Conservation (phyloP, 2,888 invertebrate genomes). For the Caenorhabditis wallacei region DNA sequence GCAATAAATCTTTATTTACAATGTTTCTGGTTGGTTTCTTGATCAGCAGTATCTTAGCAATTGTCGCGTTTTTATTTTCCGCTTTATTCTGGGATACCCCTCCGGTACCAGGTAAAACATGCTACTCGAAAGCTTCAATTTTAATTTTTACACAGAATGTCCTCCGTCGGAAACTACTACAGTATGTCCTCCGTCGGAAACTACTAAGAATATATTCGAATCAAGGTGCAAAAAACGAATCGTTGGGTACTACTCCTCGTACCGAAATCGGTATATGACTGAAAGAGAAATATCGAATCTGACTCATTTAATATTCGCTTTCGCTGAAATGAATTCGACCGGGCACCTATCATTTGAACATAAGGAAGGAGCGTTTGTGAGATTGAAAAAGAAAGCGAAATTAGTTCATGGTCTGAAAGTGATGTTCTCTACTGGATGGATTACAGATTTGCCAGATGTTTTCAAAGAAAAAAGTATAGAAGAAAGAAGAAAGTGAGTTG, state of each 20-base stretch:
- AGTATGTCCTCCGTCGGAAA: background rate
- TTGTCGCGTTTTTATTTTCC: no score
- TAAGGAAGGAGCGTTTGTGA: background rate
- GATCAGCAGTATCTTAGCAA: no score
- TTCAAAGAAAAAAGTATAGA: no score
- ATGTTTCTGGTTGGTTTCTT: no score
- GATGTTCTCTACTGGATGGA: background rate
- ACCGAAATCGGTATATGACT: background rate
- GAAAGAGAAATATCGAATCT: background rate
- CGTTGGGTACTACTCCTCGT: background rate
- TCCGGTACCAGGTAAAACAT: no score
- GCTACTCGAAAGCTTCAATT: no score
- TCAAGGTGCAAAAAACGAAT: background rate
- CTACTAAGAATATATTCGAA: no score
- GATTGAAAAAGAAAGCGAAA: background rate
- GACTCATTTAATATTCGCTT: background rate
- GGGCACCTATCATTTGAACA: background rate
- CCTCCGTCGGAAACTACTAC: no score
- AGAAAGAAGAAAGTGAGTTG: background rate
- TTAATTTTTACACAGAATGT: no score
- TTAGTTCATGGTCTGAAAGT: background rate
- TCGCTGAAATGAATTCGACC: background rate
- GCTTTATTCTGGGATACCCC: no score
- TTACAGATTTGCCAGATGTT: background rate
- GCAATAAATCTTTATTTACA: no score